phyloP scores from a whole-genome alignment of 2,888 invertebrate genomes.

The Idaea biselata region DNA sequence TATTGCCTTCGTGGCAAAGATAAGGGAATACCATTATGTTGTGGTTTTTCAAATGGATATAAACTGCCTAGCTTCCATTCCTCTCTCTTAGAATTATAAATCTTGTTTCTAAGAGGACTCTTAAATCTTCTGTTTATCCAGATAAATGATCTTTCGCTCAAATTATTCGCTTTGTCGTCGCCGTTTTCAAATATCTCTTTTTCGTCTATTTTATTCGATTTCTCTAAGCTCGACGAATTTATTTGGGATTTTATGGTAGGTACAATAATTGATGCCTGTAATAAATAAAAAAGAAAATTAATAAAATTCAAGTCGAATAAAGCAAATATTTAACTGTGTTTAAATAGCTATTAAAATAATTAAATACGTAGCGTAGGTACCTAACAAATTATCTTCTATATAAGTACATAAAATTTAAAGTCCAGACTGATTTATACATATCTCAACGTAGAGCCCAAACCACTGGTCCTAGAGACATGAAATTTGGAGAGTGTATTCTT shows the following conservation, averaged over 20 bases:
- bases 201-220: slow-evolving; percentile 28
- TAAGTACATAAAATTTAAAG: too few relatives aligned
- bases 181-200: slow-evolving; percentile 45
- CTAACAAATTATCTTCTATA: too few relatives aligned
- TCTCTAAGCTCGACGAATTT: slow-evolving; percentile 17
- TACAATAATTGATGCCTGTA: slow-evolving; percentile 8
- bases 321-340: too few relatives aligned
- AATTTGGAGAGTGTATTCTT: too few relatives aligned
- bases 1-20: neutral
- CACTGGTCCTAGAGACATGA: too few relatives aligned
- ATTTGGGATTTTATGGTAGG: neutral
- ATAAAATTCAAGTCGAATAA: neutral
- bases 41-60: neutral
- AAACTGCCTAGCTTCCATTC: neutral
- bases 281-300: slow-evolving; percentile 4
- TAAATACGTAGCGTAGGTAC: too few relatives aligned
- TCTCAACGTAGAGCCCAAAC: too few relatives aligned
- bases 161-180: slow-evolving; percentile 39
- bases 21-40: neutral
- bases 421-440: too few relatives aligned
- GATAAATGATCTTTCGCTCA: slow-evolving; percentile 59
- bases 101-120: slow-evolving; percentile 22
- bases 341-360: neutral
- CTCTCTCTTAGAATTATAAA: neutral
- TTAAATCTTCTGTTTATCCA: slow-evolving; percentile 51